Percentiles rank a stretch among this genome's conserved stretches.
These are phyloP conservation scores for Philereme vetulata DNA, from an alignment of 2,888 invertebrate species.

Conservation along the genomic window DNA sequence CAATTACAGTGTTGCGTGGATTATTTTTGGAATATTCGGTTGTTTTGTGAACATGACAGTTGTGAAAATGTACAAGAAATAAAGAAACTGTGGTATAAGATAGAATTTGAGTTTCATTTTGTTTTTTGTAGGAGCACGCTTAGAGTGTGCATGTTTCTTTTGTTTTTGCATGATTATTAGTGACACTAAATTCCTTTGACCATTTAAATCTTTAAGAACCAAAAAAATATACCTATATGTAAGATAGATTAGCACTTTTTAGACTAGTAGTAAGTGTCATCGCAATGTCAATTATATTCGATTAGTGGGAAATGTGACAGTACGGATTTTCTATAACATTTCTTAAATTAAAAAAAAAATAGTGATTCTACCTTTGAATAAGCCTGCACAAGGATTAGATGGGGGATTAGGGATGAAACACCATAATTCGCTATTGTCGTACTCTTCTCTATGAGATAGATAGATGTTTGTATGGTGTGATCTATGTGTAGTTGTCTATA, in stretches of 20 bases:
- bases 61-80: conserved; percentile 80
- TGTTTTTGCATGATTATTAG: conserved; percentile 60
- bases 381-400: conserved; percentile 53
- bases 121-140: conserved; percentile 57
- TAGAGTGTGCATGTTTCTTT: conserved; percentile 73
- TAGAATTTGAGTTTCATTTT: conserved; percentile 75
- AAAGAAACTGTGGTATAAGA: conserved; percentile 72
- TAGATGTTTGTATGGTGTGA: conserved; percentile 71
- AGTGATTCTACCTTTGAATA: conserved; percentile 49
- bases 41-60: conserved; percentile 69
- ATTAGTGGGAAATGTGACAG: conserved; percentile 75
- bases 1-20: conserved; percentile 13
- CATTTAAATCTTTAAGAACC: conserved; percentile 66
- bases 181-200: conserved; percentile 49
- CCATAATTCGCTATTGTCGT: conserved; percentile 47
- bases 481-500: conserved; percentile 58
- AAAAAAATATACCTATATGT: conserved; percentile 68
- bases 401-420: conserved; percentile 52
- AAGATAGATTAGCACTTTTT: conserved; percentile 79
- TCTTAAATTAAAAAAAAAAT: conserved; percentile 55
- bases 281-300: conserved; percentile 83
- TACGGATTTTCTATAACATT: conserved; percentile 76
- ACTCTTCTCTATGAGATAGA: conserved; percentile 56
- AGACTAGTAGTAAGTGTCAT: conserved; percentile 82
- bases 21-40: conserved; percentile 51